phyloP scores from a whole-genome alignment of 2,888 invertebrate genomes.

The Crossocerus cetratus region DNA sequence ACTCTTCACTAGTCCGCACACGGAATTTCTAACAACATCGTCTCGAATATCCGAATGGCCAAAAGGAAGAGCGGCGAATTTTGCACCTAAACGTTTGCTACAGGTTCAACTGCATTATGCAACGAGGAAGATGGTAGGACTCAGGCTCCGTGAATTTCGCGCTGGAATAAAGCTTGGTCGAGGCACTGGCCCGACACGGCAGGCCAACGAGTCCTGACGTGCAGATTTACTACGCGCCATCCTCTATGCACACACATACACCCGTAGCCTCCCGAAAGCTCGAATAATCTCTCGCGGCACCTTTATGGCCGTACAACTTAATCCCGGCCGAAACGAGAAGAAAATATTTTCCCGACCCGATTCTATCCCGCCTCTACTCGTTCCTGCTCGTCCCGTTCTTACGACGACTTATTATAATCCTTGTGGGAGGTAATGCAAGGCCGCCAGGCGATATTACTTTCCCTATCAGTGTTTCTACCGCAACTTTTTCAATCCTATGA shows the following conservation, averaged over 20 bases:
- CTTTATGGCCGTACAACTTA: conserved; percentile 37
- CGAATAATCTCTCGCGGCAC: conserved; percentile 10
- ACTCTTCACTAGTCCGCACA: too few relatives aligned
- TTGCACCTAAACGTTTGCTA: conserved; percentile 50
- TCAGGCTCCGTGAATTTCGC: conserved; percentile 29
- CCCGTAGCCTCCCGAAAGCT: not conserved
- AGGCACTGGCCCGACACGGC: conserved; percentile 15
- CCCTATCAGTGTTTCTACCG: too few relatives aligned
- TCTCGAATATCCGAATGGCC: too few relatives aligned
- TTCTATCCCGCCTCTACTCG: not conserved
- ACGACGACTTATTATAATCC: conserved; percentile 1
- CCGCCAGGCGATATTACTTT: too few relatives aligned
- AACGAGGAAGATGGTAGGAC: conserved; percentile 27
- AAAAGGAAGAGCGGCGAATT: conserved; percentile 17
- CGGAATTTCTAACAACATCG: too few relatives aligned
- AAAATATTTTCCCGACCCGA: conserved; percentile 18
- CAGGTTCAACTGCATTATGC: conserved; percentile 60
- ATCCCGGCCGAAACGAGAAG: conserved; percentile 19
- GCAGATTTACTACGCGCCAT: conserved; percentile 38
- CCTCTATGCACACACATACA: not conserved
- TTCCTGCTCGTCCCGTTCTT: not conserved
- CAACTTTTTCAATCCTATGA: too few relatives aligned
- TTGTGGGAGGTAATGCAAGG: not conserved
- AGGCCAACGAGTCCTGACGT: conserved; percentile 36
- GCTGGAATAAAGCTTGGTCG: conserved; percentile 19